Evolutionary conservation across 2,797 vertebrate species (phyloP).

Genomic region (Enteromius anoplus): DNA sequence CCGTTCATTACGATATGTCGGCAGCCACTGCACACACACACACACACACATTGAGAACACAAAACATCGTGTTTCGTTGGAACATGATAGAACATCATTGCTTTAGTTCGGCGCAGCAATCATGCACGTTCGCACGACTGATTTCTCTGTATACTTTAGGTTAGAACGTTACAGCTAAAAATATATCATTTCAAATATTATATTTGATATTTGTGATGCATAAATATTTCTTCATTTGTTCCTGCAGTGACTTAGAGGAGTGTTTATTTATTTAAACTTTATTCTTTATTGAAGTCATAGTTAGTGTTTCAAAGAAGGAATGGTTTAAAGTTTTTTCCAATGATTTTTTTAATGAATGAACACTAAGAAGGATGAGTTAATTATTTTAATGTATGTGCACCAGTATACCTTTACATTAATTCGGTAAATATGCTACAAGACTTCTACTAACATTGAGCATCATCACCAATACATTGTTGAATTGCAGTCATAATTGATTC

Average conservation of each 20-base stretch:
- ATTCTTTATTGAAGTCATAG: not conserved
- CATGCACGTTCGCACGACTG: not conserved
- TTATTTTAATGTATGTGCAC: not conserved
- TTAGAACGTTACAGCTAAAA: not conserved
- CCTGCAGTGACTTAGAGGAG: not conserved
- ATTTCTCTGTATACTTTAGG: not conserved
- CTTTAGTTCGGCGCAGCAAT: not conserved
- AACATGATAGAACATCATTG: not conserved
- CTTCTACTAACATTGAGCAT: not conserved
- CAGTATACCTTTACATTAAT: not conserved
- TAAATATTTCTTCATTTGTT: not conserved
- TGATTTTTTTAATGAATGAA: not conserved
- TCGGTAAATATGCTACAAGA: not conserved
- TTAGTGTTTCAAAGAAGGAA: too few species aligned
- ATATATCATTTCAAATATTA: too few species aligned
- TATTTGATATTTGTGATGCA: too few species aligned
- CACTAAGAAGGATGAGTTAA: not conserved
- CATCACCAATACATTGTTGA: not conserved
- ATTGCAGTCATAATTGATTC: not conserved
- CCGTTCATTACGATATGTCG: conserved; percentile 19
- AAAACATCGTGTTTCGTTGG: not conserved
- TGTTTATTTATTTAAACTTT: not conserved
- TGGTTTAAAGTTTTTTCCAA: not conserved
- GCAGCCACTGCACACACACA: not conserved
- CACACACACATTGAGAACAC: not conserved